Base-by-base conservation (phyloP, 2,113 vertebrate species). In the Plectropomus leopardus region DNA sequence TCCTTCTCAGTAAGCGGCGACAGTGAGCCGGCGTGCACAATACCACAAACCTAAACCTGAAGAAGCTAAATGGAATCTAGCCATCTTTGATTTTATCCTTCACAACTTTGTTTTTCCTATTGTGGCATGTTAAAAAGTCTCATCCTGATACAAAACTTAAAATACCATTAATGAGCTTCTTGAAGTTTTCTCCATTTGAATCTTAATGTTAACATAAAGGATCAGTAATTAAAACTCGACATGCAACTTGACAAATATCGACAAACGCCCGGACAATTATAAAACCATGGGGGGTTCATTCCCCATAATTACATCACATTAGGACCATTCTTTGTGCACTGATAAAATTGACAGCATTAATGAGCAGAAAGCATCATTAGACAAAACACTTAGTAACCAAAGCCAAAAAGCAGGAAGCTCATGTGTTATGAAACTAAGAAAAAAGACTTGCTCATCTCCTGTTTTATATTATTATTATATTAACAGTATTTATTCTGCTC, bases 261-360 rank as follows among this genome's bases (percentile, higher is more conserved):
- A 57, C 65, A 72, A 65, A 80, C 0, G 8, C 30, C 36, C 24
- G 21, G 58, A 71, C 42, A 59, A 63, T 76, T 45, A 34, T 4
- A 50, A 73, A 87, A 17, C 47, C 58, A 0, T 1, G 6, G 65
- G 53, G 55, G 48, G 61, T 47, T 84, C 61, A 54, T 76, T 78
- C 42, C 17, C 45, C 19, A 50, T 73, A 81, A 88, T 75, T 76
- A 65, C 21, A 44, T 40, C 34, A 53, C 69, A 81, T 82, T 26
- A 50, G 54, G 42, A 72, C 28, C 14, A 10, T n/a, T 73, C 50
- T 69, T 30, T 76, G 68, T 84, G 47, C 53, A 78, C 34, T 13
- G 48, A 80, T 54, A 65, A 88, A 57, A 79, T 13, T 23, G 64
- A 48, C 45, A 21, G 51, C 60, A 69, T 16, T 80, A 70, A 84